These are phyloP conservation scores for Palaemon carinicauda DNA, from an alignment of 1,140 invertebrate species.

Conservation along the genomic window DNA sequence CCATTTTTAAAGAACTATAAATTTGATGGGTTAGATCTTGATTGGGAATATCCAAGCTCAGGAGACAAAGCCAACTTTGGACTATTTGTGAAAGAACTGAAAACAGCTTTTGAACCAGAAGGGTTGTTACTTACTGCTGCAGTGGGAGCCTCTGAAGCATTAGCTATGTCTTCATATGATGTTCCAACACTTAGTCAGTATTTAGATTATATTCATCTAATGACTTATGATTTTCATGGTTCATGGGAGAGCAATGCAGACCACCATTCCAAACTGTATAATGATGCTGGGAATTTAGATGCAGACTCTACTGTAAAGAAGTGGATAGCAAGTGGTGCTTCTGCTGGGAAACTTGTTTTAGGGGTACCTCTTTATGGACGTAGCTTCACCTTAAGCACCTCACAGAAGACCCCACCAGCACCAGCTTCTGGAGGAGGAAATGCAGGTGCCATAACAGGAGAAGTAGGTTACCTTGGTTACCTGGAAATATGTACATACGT, in stretches of 20 bases:
- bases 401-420: neutral
- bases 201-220: slow-evolving; percentile 61
- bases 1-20: slow-evolving; percentile 76
- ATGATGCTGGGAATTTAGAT: slow-evolving; percentile 12
- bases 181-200: slow-evolving; percentile 43
- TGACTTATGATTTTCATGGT: slow-evolving; percentile 67
- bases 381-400: slow-evolving; percentile 62
- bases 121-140: slow-evolving; percentile 74
- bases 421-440: neutral
- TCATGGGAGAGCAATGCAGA: slow-evolving; percentile 66
- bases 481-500: slow-evolving; percentile 55
- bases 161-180: slow-evolving; percentile 35
- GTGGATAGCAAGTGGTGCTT: slow-evolving; percentile 64
- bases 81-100: slow-evolving; percentile 73
- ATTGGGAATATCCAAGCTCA: slow-evolving; percentile 85
- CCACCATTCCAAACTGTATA: slow-evolving; percentile 64
- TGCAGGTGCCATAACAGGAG: slow-evolving; percentile 6
- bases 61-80: slow-evolving; percentile 74
- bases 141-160: slow-evolving; percentile 69
- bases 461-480: slow-evolving; percentile 47
- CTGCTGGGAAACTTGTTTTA: slow-evolving; percentile 63
- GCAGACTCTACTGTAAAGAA: slow-evolving; percentile 62
- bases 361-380: slow-evolving; percentile 65
- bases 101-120: slow-evolving; percentile 79
- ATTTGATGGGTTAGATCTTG: slow-evolving; percentile 87